Evolutionary conservation across 2,888 invertebrate species (phyloP).

Genomic region (Pterostichus madidus): DNA sequence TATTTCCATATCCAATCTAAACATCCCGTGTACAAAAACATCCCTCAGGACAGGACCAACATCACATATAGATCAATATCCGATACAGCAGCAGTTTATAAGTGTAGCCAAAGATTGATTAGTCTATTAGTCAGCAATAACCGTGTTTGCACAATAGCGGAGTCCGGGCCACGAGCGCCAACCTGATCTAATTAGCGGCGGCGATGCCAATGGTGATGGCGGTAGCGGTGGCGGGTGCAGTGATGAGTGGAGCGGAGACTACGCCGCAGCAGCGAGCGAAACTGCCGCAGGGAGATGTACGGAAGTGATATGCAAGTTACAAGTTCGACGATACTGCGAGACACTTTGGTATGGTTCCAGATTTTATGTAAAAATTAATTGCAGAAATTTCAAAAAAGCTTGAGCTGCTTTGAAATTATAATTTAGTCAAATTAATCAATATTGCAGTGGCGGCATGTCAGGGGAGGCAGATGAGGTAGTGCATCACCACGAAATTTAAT

Average conservation of each 20-base stretch:
- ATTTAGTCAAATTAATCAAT: too few species aligned
- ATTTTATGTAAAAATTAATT: too few species aligned
- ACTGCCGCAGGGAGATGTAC: neutral
- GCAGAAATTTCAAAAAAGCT: too few species aligned
- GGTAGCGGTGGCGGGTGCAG: neutral
- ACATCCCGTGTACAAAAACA: conserved; percentile 1
- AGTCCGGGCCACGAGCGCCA: neutral
- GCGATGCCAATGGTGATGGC: neutral
- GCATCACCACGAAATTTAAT: too few species aligned
- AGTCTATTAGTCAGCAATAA: conserved; percentile 64
- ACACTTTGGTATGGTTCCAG: too few species aligned
- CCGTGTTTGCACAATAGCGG: conserved; percentile 52
- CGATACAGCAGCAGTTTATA: conserved; percentile 57
- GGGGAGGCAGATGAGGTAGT: too few species aligned
- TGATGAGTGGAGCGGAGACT: neutral
- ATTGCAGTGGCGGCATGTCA: too few species aligned
- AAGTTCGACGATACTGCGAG: too few species aligned
- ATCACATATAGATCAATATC: conserved; percentile 52
- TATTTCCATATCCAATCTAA: neutral
- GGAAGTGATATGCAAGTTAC: neutral
- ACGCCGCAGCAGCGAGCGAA: neutral
- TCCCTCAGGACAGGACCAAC: conserved; percentile 12
- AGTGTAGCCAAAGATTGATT: conserved; percentile 64
- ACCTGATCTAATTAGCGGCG: conserved; percentile 40
- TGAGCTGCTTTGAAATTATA: too few species aligned